Base-by-base conservation (phyloP, 2,113 vertebrate genomes). In the Passer montanus region DNA sequence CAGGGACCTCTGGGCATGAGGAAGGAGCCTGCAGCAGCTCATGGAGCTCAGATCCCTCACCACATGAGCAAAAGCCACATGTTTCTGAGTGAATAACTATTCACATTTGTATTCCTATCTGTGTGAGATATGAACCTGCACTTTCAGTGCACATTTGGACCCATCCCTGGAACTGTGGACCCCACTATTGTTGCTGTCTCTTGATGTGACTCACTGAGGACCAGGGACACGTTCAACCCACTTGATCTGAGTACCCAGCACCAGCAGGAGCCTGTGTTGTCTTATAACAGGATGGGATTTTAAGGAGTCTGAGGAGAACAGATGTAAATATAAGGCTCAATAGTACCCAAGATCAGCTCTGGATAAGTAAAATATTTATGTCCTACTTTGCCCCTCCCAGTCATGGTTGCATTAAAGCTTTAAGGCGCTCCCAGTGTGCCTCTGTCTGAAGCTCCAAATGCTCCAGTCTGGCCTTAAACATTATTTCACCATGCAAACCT, bases 401-500 rank as follows among this genome's bases (percentile, higher is more conserved):
- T 70, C 3, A 2, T 0, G 1, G 50, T 13, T 90, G 39, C 46
- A 28, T 69, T 69, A 78, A 39, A 70, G 39, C 44, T 80, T 77
- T 63, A 43, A 74, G 63, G 55, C 59, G n/a, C 30, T 70, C 18
- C 73, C 46, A 59, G 30, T 0, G 0, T 59, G 55, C 18, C 23
- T 73, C 58, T 82, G n/a, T 14, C 81, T 87, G 66, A 56, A 75
- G 62, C 11, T 86, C 27, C 64, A 75, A 55, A 75, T 52, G 7
- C 49, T 88, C 60, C 63, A 39, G 44, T 72, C 35, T 90, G 79
- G 62, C 83, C 79, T 95, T 52, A 67, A 88, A 75, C 53, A 30
- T 72, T 89, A 96, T 92, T 96, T 96, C 56, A 92, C 31, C 88
- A 15, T 19, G 58, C 88, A 92, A 90, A 95, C 73, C 83, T 96